These are phyloP conservation scores for Xyrauchen texanus DNA, from an alignment of 2,113 vertebrate species.

Conservation along the genomic window DNA sequence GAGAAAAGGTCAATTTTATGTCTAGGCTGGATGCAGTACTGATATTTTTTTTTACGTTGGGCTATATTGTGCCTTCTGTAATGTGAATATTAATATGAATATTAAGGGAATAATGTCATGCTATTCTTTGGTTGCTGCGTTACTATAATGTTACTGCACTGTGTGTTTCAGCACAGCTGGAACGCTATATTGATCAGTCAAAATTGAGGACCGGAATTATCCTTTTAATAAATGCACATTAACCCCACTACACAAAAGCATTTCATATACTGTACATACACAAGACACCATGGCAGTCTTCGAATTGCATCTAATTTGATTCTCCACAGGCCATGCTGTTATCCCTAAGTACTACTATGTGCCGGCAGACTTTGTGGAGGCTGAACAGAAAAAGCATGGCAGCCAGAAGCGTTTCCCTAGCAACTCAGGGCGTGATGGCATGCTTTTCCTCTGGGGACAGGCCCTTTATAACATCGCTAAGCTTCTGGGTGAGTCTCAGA, in stretches of 20 bases:
- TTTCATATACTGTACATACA: not conserved
- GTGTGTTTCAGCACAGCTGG: too few species aligned
- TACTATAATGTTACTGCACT: too few species aligned
- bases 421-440: slow-evolving; percentile 89
- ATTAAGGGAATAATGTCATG: too few species aligned
- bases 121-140: too few species aligned
- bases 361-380: slow-evolving; percentile 91
- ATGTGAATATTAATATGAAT: too few species aligned
- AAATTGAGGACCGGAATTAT: too few species aligned
- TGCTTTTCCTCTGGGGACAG: slow-evolving; percentile 93
- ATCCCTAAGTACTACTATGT: slow-evolving; percentile 95
- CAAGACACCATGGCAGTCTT: not conserved
- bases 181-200: too few species aligned
- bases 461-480: slow-evolving; percentile 90
- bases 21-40: not conserved
- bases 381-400: slow-evolving; percentile 86
- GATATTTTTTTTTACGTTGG: too few species aligned
- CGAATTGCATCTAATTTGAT: slow-evolving; percentile 5
- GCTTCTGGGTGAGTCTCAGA: slow-evolving; percentile 83
- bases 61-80: not conserved
- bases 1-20: not conserved
- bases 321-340: slow-evolving; percentile 80
- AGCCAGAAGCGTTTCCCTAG: slow-evolving; percentile 96
- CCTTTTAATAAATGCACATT: too few species aligned
- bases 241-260: too few species aligned